Base-by-base conservation (phyloP, 2,797 vertebrate species). In the Scolopax bukidnonensis region DNA sequence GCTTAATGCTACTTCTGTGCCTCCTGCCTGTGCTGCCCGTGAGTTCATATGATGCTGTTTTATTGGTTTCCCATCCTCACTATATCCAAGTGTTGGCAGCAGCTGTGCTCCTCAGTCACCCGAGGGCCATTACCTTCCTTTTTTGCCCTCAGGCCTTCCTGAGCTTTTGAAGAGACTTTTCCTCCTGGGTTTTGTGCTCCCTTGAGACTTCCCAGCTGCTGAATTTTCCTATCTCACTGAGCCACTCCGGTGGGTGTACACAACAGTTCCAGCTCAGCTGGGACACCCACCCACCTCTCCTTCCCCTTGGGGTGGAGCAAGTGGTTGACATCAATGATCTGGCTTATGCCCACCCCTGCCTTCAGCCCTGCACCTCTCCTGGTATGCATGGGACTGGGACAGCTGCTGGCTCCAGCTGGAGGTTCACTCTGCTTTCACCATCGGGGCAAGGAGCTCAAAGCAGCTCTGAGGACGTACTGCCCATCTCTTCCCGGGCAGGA, bases 381-480 rank as follows among this genome's bases (percentile, higher is more conserved):
- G 51, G 6, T 13, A n/a, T 13, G 38, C 2, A 1, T 17, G 24
- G 33, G 28, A 24, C n/a, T 7, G 12, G 25, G 40, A 12, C 1
- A 0, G 36, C 27, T 40, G 16, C 57, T 59, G 33, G 19, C 18
- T 89, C 32, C 11, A 10, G 15, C 47, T 40, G 51, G 12, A 70
- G 48, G 18, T 61, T 61, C 45, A 0, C 2, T 69, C 68, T 64
- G n/a, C 50, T 65, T 48, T 60, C 23, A 20, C 8, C 14, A 23
- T 30, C 56, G 54, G 53, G 25, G 19, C 20, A 45, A 43, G 54
- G 61, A 67, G n/a, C 50, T 73, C 59, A 59, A 36, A 75, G 53
- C 4, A 2, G 12, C 48, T 30, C 5, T 38, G 45, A 57, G 3
- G 24, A 69, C 2, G 30, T 33, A 25, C 17, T 5, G 71, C 9